phyloP scores from a whole-genome alignment of 2,888 invertebrate genomes.

The Nebria salina region DNA sequence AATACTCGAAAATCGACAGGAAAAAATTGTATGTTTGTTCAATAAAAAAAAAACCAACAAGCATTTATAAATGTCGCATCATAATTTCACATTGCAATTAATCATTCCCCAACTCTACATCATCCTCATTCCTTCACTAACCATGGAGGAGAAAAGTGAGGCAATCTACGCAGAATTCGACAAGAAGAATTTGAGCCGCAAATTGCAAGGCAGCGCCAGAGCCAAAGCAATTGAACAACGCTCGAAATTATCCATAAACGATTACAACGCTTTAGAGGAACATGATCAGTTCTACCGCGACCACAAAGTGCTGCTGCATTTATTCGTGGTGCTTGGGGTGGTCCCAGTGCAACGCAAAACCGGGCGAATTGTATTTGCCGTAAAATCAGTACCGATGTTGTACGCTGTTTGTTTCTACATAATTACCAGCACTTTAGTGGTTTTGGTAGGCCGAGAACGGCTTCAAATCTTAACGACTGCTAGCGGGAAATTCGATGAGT shows the following conservation, averaged over 20 bases:
- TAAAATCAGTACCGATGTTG: slow-evolving; percentile 70
- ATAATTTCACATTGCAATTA: neutral
- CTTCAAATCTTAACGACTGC: slow-evolving; percentile 70
- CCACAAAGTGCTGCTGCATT: slow-evolving; percentile 70
- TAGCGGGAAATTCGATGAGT: slow-evolving; percentile 72
- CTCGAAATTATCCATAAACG: slow-evolving; percentile 66
- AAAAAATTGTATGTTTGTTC: neutral
- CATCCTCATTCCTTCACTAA: neutral
- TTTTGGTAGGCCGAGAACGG: slow-evolving; percentile 71
- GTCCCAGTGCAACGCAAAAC: slow-evolving; percentile 68
- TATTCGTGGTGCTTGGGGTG: slow-evolving; percentile 72
- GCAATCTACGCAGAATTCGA: slow-evolving; percentile 32
- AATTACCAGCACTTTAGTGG: slow-evolving; percentile 67
- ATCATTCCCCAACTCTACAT: neutral
- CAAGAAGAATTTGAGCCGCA: slow-evolving; percentile 30
- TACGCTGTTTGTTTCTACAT: slow-evolving; percentile 74
- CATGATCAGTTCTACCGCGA: slow-evolving; percentile 76
- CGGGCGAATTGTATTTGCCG: slow-evolving; percentile 70
- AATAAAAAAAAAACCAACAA: neutral
- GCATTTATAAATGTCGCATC: neutral
- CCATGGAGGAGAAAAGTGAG: slow-evolving; percentile 4
- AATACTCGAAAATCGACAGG: neutral
- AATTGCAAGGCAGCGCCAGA: slow-evolving; percentile 55
- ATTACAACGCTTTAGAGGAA: slow-evolving; percentile 69
- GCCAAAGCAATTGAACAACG: slow-evolving; percentile 60